Conservation (phyloP, 2,113 vertebrate species). For the Notarius lentiginosus region DNA sequence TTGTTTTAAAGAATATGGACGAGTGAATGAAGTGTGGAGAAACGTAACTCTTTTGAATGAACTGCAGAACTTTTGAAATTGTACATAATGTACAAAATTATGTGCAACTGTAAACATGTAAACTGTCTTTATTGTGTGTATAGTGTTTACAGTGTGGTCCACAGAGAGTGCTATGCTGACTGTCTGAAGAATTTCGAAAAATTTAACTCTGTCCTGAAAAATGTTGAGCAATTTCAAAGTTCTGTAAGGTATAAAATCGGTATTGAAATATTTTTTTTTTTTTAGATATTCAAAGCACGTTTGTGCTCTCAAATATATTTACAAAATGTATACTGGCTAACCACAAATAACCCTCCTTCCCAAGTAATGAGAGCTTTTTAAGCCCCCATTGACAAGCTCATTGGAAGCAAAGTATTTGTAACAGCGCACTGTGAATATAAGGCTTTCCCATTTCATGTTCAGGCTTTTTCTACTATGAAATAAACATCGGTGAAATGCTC, state of each 20-base stretch:
- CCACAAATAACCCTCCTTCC: neutral
- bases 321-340: neutral
- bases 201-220: no score
- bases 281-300: no score
- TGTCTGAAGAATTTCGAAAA: neutral
- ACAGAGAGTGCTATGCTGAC: neutral
- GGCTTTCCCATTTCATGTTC: neutral
- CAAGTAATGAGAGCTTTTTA: neutral
- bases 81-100: neutral
- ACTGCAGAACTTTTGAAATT: neutral
- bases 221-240: neutral
- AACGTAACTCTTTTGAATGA: neutral
- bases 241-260: neutral
- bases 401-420: neutral
- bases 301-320: no score
- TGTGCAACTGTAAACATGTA: neutral
- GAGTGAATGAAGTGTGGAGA: neutral
- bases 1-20: neutral
- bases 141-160: neutral
- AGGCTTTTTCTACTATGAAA: neutral
- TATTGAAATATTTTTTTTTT: neutral
- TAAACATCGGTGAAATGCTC: neutral
- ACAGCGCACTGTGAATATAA: neutral
- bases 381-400: neutral
- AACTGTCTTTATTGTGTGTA: neutral